phyloP scores from a whole-genome alignment of 2,888 invertebrate species.

The Heliconius ethilla region DNA sequence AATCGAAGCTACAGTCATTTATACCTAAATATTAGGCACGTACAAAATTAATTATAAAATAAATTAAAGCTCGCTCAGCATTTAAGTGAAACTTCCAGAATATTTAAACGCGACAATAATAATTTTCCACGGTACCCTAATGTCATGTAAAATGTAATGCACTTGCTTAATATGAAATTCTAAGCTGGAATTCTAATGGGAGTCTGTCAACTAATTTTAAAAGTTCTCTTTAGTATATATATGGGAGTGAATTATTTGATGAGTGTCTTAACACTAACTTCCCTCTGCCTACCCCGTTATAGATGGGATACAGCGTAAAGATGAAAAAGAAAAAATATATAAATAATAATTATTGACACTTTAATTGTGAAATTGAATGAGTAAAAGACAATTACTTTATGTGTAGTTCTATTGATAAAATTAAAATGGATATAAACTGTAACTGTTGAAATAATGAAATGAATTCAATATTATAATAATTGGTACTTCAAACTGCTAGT shows the following conservation, averaged over 20 bases:
- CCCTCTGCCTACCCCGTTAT: background rate
- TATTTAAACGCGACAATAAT: background rate
- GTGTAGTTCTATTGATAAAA: too few species aligned
- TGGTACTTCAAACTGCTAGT: too few species aligned
- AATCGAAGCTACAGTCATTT: background rate
- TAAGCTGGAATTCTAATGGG: background rate
- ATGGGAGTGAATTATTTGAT: background rate
- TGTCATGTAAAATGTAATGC: background rate
- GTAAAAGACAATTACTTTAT: too few species aligned
- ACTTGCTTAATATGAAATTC: background rate
- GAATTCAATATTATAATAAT: too few species aligned
- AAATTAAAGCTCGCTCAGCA: background rate
- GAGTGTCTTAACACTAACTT: background rate
- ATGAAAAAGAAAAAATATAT: background rate
- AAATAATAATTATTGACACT: background rate
- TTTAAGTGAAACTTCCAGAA: background rate
- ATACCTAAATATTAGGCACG: background rate
- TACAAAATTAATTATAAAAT: background rate
- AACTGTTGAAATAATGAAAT: too few species aligned
- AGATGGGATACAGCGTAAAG: background rate
- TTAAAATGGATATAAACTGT: too few species aligned
- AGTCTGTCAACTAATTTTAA: background rate
- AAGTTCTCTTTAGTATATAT: too few species aligned
- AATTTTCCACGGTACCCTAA: conserved; percentile 6
- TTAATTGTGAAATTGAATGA: too few species aligned